Base-by-base conservation (phyloP, 2,797 vertebrate species). In the Australoheros facetus region DNA sequence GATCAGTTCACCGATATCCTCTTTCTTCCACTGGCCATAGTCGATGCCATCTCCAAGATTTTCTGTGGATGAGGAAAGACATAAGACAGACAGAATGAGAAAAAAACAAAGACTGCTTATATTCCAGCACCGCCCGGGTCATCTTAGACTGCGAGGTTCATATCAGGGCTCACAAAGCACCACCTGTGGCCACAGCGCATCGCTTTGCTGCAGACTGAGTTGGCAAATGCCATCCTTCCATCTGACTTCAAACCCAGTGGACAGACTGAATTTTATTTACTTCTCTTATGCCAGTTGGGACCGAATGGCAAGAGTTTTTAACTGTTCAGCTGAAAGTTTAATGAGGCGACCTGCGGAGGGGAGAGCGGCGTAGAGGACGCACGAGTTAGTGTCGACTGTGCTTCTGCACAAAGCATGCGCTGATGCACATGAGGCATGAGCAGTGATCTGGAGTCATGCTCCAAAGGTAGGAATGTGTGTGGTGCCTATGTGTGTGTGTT, bases 1-100 rank as follows among this genome's bases (percentile, higher is more conserved):
- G 92, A 99, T 97, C 89, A 99, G 95, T 86, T 97, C 96, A 0
- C 96, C 97, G 0, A 99, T 81, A 87, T 97, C 98, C 93, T 98
- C 96, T 16, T 96, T 92, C 92, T 96, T 98, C 93, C 96, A 95
- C 90, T 98, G 97, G 91, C 97, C 93, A 90, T 97, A 98, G 92
- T 97, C 96, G 23, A 98, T 97, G 19, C 95, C 96, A 1, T 98
- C 97, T 0, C 97, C 97, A 0, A 95, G 94, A 92, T 98, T 99
- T 78, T 96, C 97, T 98, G 88, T 75, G 59, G 57, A 32, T 16
- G 54, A 57, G 39, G 26, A 70, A 30, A 81, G 28, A 87, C 56
- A 57, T 11, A 82, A 75, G 73, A 78, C 17, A 74, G 58, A 45
- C 1, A 53, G 16, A 34, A 19, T 19, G 70, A 79, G 37, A 37